Conservation (phyloP, 2,113 vertebrate genomes). For the crab-eating macaque (Macaca fascicularis) region T2T-MFA8v1.1 NC_088375.1:69381001-69381500, state of each 20-base stretch:
- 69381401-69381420: too few species aligned
- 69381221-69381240: neutral
- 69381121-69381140: neutral
- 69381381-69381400: too few species aligned
- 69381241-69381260: too few species aligned
- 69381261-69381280: too few species aligned
- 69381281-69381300: too few species aligned
- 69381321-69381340: too few species aligned
- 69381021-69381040: neutral
- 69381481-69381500: neutral
- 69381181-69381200: neutral
- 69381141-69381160: neutral
- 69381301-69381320: too few species aligned
- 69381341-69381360: too few species aligned
- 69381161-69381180: neutral
- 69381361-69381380: too few species aligned
- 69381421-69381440: too few species aligned
- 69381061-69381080: neutral
- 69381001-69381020: neutral
- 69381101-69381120: neutral
- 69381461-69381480: too few species aligned
- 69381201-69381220: neutral
- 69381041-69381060: neutral
- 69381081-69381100: neutral
- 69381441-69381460: too few species aligned